These are phyloP conservation scores for Morone chrysops DNA, from an alignment of 2,113 vertebrate species.

Conservation along the genomic window DNA sequence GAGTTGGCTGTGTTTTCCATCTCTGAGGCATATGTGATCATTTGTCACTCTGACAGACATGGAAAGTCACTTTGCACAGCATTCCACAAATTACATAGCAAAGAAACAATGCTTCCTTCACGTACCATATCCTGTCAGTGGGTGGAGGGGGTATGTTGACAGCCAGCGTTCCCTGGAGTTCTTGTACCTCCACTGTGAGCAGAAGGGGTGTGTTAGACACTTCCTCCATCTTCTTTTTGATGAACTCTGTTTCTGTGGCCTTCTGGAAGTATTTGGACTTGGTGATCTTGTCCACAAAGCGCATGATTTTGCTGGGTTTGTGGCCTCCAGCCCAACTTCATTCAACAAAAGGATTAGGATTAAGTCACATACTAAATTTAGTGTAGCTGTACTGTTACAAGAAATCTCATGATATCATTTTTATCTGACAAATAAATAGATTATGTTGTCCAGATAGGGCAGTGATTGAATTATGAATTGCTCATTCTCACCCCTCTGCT, in stretches of 20 bases:
- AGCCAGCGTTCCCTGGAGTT: slow-evolving; percentile 90
- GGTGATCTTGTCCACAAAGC: slow-evolving; percentile 96
- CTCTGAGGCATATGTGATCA: slow-evolving; percentile 3
- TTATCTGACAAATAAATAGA: neutral
- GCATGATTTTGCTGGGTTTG: slow-evolving; percentile 95
- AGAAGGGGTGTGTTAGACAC: slow-evolving; percentile 97
- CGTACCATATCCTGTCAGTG: slow-evolving; percentile 96
- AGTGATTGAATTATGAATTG: neutral
- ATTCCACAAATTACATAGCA: neutral
- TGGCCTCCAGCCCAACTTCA: slow-evolving; percentile 89
- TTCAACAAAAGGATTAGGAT: neutral
- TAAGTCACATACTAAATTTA: neutral
- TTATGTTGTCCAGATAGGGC: neutral
- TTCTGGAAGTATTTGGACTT: slow-evolving; percentile 99
- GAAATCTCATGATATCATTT: neutral
- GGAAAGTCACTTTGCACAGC: neutral
- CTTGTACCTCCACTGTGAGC: slow-evolving; percentile 95
- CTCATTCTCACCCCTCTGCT: slow-evolving; percentile 89
- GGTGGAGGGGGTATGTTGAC: slow-evolving; percentile 98
- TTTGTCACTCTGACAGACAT: slow-evolving; percentile 6
- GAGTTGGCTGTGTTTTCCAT: slow-evolving; percentile 1
- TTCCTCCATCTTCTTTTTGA: slow-evolving; percentile 98
- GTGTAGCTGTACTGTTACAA: neutral
- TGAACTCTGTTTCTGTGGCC: slow-evolving; percentile 97
- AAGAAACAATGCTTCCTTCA: slow-evolving; percentile 6